A percentile compares a stretch with the other conserved stretches of the same genome.
Conservation (phyloP, 1,140 invertebrate species). For the Lasaia peninsularis region DNA sequence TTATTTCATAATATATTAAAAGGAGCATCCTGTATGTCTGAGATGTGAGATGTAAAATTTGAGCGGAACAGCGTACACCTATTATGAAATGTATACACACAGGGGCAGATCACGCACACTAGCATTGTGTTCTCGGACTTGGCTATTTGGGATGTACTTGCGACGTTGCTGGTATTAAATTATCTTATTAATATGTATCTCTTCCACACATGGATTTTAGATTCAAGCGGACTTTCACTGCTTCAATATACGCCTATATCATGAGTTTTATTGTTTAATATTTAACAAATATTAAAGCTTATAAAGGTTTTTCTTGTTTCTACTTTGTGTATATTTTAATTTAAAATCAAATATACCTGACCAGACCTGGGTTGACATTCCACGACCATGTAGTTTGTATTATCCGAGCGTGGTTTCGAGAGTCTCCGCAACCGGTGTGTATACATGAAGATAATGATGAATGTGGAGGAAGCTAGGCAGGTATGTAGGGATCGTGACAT, state of each 20-base stretch:
- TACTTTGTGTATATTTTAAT: too few species aligned
- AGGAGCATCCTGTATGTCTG: constrained; percentile 45
- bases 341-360: too few species aligned
- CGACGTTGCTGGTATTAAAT: constrained; percentile 60
- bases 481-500: too few species aligned
- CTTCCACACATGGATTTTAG: constrained; percentile 54
- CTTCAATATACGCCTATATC: background rate
- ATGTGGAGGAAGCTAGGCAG: too few species aligned
- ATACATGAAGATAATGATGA: too few species aligned
- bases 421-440: too few species aligned
- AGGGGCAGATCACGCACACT: constrained; percentile 43
- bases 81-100: constrained; percentile 69
- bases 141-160: constrained; percentile 50
- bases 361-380: too few species aligned
- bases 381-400: too few species aligned
- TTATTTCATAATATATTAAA: background rate
- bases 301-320: too few species aligned
- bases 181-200: constrained; percentile 70
- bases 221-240: background rate
- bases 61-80: constrained; percentile 61
- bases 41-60: constrained; percentile 74
- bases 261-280: background rate
- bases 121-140: constrained; percentile 48
- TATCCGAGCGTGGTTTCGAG: too few species aligned
- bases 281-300: background rate